phyloP scores from a whole-genome alignment of 2,113 vertebrate genomes.

The Polypterus bichir region DNA sequence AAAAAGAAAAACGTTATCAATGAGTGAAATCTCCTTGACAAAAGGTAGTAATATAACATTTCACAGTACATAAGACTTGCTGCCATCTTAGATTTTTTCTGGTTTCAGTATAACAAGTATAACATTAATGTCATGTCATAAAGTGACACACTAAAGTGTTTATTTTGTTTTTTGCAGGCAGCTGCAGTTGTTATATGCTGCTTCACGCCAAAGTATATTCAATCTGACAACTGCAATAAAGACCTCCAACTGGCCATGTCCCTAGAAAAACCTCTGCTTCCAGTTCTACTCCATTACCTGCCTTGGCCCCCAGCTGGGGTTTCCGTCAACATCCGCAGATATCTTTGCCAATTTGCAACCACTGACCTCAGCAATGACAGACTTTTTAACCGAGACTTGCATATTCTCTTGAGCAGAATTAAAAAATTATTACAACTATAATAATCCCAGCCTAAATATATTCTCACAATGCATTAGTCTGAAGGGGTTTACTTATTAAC shows the following conservation, averaged over 20 bases:
- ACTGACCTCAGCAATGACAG: constrained; percentile 10
- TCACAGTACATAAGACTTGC: no score
- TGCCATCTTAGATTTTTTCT: no score
- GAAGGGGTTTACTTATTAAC: background rate
- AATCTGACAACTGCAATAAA: constrained; percentile 8
- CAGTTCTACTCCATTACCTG: background rate
- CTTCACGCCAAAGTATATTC: constrained; percentile 1
- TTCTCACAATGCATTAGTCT: background rate
- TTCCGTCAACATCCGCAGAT: background rate
- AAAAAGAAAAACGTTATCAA: no score
- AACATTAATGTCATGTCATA: background rate
- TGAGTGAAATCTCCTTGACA: no score
- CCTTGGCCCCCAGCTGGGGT: background rate
- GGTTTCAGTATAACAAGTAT: no score
- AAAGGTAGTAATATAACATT: no score
- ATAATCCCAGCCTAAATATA: no score
- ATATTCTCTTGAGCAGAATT: constrained; percentile 3
- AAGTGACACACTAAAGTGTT: background rate
- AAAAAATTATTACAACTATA: background rate
- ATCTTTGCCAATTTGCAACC: constrained; percentile 1
- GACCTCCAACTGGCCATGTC: constrained; percentile 3
- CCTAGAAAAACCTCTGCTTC: constrained; percentile 8
- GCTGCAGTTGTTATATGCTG: background rate
- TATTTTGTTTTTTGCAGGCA: background rate
- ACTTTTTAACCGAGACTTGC: constrained; percentile 1